Conservation (phyloP, 2,888 invertebrate genomes). For the Caenorhabditis japonica region DNA sequence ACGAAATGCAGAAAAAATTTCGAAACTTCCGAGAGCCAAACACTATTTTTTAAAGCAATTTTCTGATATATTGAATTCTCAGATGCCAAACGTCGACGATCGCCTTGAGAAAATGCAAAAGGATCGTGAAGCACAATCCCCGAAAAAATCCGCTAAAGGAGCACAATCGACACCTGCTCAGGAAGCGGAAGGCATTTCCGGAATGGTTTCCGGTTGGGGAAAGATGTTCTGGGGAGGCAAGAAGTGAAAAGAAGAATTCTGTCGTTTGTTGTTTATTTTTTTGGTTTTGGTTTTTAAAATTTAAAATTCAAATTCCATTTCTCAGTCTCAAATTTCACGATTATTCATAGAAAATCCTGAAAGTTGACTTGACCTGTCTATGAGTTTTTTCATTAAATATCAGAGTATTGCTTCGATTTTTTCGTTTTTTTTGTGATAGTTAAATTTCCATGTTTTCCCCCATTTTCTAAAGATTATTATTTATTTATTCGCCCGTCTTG, state of each 20-base stretch:
- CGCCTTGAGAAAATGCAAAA: constrained; percentile 41
- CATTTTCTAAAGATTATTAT: too few relatives aligned
- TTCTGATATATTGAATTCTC: constrained; percentile 11
- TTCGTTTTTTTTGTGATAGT: too few relatives aligned
- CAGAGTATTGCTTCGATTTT: too few relatives aligned
- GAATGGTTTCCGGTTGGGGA: constrained; percentile 55
- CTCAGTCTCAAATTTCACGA: too few relatives aligned
- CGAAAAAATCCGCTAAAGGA: constrained; percentile 32
- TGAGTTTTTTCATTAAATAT: too few relatives aligned
- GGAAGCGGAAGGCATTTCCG: constrained; percentile 41
- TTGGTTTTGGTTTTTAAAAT: too few relatives aligned
- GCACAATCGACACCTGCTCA: background rate
- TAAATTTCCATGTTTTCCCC: too few relatives aligned
- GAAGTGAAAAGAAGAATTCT: constrained; percentile 13
- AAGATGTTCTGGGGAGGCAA: constrained; percentile 54
- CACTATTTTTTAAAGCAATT: background rate
- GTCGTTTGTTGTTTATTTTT: background rate
- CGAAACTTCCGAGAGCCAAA: background rate
- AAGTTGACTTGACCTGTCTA: too few relatives aligned
- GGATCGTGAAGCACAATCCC: constrained; percentile 28
- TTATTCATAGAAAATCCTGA: too few relatives aligned
- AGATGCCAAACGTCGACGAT: constrained; percentile 52
- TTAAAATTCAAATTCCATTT: too few relatives aligned
- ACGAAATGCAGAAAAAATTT: too few relatives aligned
- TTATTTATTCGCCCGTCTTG: too few relatives aligned